Evolutionary conservation across 35 echinoderm and acorn worm species (phyloP).

Genomic region (Heliocidaris erythrogramma): DNA sequence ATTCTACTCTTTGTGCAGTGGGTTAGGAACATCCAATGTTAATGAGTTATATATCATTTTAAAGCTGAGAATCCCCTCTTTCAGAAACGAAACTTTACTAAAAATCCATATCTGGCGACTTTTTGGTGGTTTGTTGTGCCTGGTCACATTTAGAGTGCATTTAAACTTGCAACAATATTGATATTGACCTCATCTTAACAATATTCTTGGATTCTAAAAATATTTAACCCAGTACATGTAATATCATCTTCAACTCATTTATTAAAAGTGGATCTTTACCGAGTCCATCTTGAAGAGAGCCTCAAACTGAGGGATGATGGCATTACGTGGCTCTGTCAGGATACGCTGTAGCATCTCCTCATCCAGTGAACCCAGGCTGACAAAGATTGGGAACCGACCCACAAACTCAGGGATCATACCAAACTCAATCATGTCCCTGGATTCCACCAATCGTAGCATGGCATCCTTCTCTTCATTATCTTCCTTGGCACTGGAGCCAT

Average conservation of each 20-base stretch:
- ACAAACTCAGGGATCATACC: constrained; percentile 99
- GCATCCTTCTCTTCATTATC: constrained; percentile 93
- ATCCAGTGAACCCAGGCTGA: constrained; percentile 80
- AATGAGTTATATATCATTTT: too few relatives aligned
- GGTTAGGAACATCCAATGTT: too few relatives aligned
- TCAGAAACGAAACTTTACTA: too few relatives aligned
- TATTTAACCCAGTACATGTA: not conserved
- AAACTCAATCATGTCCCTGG: constrained; percentile 94
- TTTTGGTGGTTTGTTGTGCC: too few relatives aligned
- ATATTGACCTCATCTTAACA: too few relatives aligned
- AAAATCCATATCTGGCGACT: too few relatives aligned
- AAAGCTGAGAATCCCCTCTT: too few relatives aligned
- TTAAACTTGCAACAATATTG: too few relatives aligned
- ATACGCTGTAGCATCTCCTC: constrained; percentile 87
- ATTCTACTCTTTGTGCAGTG: too few relatives aligned
- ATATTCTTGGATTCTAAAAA: not conserved
- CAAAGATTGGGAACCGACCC: constrained; percentile 89
- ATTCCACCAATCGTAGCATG: constrained; percentile 75
- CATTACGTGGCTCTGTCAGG: constrained; percentile 89
- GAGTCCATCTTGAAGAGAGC: constrained; percentile 90
- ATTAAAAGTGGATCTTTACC: constrained; percentile 54
- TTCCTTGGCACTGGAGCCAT: constrained; percentile 71
- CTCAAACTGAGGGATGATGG: constrained; percentile 90
- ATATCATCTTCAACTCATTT: not conserved
- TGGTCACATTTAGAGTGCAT: too few relatives aligned